Base-by-base conservation (phyloP, 2,113 vertebrate genomes). In the Hyla sarda region DNA sequence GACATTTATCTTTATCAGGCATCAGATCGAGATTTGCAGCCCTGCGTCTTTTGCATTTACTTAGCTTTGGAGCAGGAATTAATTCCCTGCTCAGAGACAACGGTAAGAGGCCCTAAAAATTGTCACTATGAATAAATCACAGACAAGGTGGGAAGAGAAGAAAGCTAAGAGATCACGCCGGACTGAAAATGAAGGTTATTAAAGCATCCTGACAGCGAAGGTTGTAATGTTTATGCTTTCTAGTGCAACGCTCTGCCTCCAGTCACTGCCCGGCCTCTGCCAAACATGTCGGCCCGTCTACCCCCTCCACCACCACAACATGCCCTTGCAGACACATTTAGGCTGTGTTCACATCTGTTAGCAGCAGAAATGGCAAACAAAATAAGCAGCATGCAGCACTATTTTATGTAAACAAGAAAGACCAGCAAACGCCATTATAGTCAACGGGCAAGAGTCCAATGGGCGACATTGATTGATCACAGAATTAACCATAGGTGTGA, bases 51-150 rank as follows among this genome's bases (percentile, higher is more conserved):
- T 82, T 77, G 86, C 86, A 83, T 83, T 77, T 83, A 82, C 74
- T 48, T 34, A 69, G 74, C 86, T 78, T 56, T 71, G 50, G 25
- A 78, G 74, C 74, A 54, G 60, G 65, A 87, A 83, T 83, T 83
- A 87, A 60, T 83, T 83, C 81, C 48, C 81, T 83, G 73, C 86
- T 71, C 50, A 71, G 73, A 83, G 82, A 78, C 82, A 83, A 47
- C 58, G 62, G 86, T n/a, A 34, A 21, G 75, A 60, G 60, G 54
- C 74, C 72, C 50, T 79, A 79, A 58, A 87, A 83, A 62, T 54
- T 83, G 75, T 78, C 62, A 56, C 81, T 83, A 47, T 60, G 48
- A 87, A 87, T 83, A 87, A 83, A 87, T 83, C 86, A 83, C 73
- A 11, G 86, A 19, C 56, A 75, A 83, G 81, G 86, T 85, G 75